Base-by-base conservation (phyloP, 2,797 vertebrate genomes). In the Platyrinchus mystaceus region DNA sequence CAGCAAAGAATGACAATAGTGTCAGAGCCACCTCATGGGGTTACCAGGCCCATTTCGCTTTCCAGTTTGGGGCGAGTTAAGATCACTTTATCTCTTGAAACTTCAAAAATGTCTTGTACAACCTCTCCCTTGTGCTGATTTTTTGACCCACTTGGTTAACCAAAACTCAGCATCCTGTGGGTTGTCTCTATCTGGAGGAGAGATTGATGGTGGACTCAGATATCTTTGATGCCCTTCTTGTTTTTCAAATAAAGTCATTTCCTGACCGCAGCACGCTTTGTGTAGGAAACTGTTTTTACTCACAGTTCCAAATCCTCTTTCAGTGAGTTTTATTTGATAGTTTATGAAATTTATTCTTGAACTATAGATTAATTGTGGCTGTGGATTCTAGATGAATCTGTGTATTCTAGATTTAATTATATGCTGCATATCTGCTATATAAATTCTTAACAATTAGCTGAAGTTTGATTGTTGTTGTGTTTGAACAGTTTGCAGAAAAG, bases 111-210 rank as follows among this genome's bases (percentile, higher is more conserved):
- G 50, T 41, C 71, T 16, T 78, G 6, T 64, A 68, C 22, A 37
- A 71, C 34, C 22, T 96, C 58, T 52, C 62, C 71, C 43, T 91
- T 41, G 6, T 34, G 36, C 68, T 90, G 80, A 66, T 94, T 95
- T 96, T 94, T 82, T 92, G 83, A 94, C 91, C 95, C 92, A 96
- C 26, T 90, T 95, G 90, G 83, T 96, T 95, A 95, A 95, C 77
- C 84, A 89, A 82, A 73, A 39, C 41, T 91, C 77, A 86, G 39
- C 63, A 84, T 84, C 55, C 67, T 87, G 96, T 91, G 90, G 88
- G 67, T 79, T 94, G 43, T 84, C 16, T 81, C 36, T 94, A 2
- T 68, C 74, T 90, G 6, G 7, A 69, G 66, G 41, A 93, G 75
- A 68, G 50, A n/a, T 34, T 91, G 85, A 84, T 94, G 46, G 64